Conservation (phyloP, 2,113 vertebrate genomes). For the Nyctibius bracteatus region DNA sequence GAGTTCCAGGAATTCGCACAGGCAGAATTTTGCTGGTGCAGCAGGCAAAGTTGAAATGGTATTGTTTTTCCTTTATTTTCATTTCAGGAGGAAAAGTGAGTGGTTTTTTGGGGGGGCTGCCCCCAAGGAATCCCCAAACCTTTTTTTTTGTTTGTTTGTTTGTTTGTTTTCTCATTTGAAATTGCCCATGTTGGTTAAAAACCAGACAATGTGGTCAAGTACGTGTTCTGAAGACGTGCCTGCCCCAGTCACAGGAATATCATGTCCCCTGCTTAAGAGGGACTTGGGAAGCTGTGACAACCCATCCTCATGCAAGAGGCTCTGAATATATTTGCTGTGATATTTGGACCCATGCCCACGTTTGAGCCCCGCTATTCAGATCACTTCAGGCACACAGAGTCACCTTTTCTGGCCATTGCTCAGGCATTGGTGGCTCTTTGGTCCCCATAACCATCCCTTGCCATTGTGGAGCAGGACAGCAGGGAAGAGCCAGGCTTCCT, state of each 20-base stretch:
- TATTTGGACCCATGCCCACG: not conserved
- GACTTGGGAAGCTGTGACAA: not conserved
- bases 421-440: not conserved
- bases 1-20: not conserved
- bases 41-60: not conserved
- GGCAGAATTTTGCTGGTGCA: not conserved
- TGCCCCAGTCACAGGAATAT: not conserved
- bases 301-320: not conserved
- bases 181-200: not conserved
- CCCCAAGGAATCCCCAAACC: not conserved
- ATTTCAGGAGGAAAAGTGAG: not conserved
- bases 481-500: not conserved
- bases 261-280: not conserved
- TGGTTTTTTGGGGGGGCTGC: too few species aligned
- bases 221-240: not conserved
- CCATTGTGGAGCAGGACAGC: not conserved
- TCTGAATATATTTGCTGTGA: not conserved
- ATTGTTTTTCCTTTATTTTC: not conserved
- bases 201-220: not conserved
- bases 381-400: not conserved
- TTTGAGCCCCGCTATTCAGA: not conserved
- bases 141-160: not conserved
- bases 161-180: not conserved
- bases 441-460: not conserved
- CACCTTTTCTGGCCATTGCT: not conserved